A percentile compares a stretch with the other conserved stretches of the same genome.
phyloP scores from a whole-genome alignment of 92 coral and sea anemone genomes.

The Heteractis magnifica region DNA sequence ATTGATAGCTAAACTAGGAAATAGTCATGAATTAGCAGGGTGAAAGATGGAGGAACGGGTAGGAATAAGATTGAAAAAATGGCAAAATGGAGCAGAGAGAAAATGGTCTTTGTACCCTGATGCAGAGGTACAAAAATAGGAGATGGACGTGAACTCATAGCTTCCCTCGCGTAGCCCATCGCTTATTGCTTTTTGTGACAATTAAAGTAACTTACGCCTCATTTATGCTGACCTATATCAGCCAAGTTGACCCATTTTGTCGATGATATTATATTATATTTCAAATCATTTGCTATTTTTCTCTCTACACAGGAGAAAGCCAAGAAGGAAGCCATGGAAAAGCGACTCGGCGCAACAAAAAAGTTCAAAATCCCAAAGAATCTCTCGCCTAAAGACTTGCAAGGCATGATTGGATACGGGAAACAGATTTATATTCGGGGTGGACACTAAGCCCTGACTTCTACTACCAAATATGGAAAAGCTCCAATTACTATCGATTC shows the following conservation, averaged over 20 bases:
- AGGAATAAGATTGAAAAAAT: too few relatives aligned
- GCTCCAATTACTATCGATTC: neutral
- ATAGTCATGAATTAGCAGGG: too few relatives aligned
- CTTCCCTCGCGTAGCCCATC: too few relatives aligned
- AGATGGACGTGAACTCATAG: too few relatives aligned
- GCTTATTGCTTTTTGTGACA: too few relatives aligned
- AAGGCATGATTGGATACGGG: constrained; percentile 33
- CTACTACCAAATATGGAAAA: constrained; percentile 17
- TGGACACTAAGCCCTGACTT: constrained; percentile 24
- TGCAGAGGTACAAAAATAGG: too few relatives aligned
- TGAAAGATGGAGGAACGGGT: too few relatives aligned
- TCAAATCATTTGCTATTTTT: neutral
- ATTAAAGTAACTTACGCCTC: too few relatives aligned
- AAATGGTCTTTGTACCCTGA: too few relatives aligned
- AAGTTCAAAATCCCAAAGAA: constrained; percentile 28
- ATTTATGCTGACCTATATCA: too few relatives aligned
- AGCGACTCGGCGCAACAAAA: constrained; percentile 5
- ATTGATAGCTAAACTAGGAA: too few relatives aligned
- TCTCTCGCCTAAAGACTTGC: constrained; percentile 29
- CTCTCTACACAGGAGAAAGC: neutral
- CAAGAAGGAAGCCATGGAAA: neutral
- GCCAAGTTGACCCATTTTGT: neutral
- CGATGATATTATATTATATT: neutral
- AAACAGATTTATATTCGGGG: constrained; percentile 44
- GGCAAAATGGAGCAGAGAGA: too few relatives aligned